Evolutionary conservation across 2,797 vertebrate genomes (phyloP).

Genomic region (Pyrocephalus nanus): DNA sequence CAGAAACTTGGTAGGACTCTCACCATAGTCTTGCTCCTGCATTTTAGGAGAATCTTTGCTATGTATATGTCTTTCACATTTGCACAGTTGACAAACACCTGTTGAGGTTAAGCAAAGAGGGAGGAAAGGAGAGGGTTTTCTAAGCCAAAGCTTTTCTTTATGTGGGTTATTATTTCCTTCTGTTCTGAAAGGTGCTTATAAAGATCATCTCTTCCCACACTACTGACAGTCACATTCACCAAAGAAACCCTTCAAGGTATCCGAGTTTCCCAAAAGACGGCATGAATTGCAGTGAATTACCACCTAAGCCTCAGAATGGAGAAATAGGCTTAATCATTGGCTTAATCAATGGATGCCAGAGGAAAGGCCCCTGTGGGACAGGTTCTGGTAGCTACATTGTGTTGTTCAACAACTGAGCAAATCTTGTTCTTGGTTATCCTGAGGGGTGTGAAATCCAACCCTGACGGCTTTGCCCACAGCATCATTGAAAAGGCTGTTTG

Average conservation of each 20-base stretch:
- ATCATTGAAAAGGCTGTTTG: background rate
- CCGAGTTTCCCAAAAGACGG: background rate
- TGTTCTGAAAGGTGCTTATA: background rate
- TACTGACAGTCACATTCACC: background rate
- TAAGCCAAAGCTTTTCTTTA: background rate
- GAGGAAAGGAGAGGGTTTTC: background rate
- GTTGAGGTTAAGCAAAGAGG: background rate
- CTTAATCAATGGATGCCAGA: background rate
- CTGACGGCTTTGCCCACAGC: background rate
- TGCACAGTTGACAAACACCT: background rate
- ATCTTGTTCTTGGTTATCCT: background rate
- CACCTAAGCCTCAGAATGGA: background rate
- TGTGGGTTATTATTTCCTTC: background rate
- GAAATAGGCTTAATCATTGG: background rate
- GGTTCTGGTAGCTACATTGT: background rate
- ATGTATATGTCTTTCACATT: background rate
- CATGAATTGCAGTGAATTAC: background rate
- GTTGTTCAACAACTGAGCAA: background rate
- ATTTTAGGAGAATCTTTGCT: background rate
- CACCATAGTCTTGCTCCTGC: background rate
- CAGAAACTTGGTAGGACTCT: background rate
- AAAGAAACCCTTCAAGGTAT: background rate
- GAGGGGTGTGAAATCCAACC: background rate
- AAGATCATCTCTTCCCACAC: background rate
- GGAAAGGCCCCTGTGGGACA: background rate